Conservation (phyloP, 2,888 invertebrate species). For the Conistra vaccinii region DNA sequence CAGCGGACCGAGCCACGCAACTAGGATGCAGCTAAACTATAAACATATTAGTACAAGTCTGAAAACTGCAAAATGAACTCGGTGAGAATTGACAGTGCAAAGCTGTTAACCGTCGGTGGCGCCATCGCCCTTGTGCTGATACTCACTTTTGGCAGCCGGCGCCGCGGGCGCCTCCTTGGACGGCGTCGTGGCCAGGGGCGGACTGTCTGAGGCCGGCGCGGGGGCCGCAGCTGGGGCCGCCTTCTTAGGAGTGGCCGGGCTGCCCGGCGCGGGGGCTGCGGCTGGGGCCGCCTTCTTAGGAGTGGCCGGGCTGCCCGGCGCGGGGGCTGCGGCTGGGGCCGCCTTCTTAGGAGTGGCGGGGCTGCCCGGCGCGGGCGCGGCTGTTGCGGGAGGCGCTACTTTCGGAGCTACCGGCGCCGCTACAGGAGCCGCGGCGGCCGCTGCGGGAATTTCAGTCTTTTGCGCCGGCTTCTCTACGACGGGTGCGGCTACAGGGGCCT, state of each 20-base stretch:
- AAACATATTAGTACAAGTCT: constrained; percentile 86
- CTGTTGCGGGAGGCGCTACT: constrained; percentile 35
- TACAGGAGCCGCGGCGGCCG: constrained; percentile 30
- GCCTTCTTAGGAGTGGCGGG: constrained; percentile 69
- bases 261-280: constrained; percentile 10
- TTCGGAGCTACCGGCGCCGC: constrained; percentile 20
- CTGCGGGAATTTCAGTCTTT: constrained; percentile 67
- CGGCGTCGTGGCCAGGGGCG: constrained; percentile 85
- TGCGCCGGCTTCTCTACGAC: constrained; percentile 57
- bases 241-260: constrained; percentile 67
- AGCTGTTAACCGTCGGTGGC: constrained; percentile 79
- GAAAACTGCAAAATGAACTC: constrained; percentile 89
- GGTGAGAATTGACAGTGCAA: constrained; percentile 87
- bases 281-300: constrained; percentile 67
- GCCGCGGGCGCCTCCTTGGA: constrained; percentile 81
- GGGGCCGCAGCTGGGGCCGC: too few relatives aligned
- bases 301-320: constrained; percentile 49
- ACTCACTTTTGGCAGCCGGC: constrained; percentile 87
- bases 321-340: constrained; percentile 37
- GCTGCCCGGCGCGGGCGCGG: constrained; percentile 61
- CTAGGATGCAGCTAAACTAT: constrained; percentile 80
- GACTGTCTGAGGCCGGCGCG: constrained; percentile 77
- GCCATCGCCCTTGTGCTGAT: constrained; percentile 65
- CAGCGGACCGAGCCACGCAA: constrained; percentile 73
- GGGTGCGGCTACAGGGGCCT: constrained; percentile 55